These are phyloP conservation scores for Halcyon smyrnensis DNA, from an alignment of 2,797 vertebrate species.

Conservation along the genomic window DNA sequence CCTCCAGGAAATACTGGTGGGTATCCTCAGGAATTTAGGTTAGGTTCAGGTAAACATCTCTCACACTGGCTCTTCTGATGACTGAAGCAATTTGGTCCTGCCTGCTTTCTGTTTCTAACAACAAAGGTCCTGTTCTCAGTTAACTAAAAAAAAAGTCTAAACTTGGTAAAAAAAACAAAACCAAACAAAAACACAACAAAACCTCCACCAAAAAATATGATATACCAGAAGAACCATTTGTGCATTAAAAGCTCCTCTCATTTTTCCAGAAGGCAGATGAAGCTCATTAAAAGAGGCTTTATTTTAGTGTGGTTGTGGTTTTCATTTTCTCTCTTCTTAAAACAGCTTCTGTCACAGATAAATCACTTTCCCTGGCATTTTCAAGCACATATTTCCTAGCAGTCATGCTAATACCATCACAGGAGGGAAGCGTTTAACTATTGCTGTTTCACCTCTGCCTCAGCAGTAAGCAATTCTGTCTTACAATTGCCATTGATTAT, in stretches of 20 bases:
- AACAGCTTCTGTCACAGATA: slow-evolving; percentile 58
- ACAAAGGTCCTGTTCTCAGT: slow-evolving; percentile 45
- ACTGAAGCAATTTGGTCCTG: slow-evolving; percentile 18
- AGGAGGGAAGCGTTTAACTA: slow-evolving; percentile 45
- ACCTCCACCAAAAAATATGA: slow-evolving; percentile 38
- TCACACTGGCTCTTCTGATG: slow-evolving; percentile 57
- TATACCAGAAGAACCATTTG: slow-evolving; percentile 31
- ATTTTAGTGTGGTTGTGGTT: slow-evolving; percentile 60
- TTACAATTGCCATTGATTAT: not conserved
- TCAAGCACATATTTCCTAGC: slow-evolving; percentile 50
- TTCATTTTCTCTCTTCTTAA: slow-evolving; percentile 61
- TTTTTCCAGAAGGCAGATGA: slow-evolving; percentile 54
- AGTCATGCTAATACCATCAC: slow-evolving; percentile 42
- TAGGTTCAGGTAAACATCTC: slow-evolving; percentile 66
- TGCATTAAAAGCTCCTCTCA: slow-evolving; percentile 25
- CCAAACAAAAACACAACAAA: not conserved
- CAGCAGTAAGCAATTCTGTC: not conserved
- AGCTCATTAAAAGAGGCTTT: slow-evolving; percentile 68
- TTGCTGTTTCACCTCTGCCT: slow-evolving; percentile 30
- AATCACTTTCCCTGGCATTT: slow-evolving; percentile 66
- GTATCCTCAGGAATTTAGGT: slow-evolving; percentile 67
- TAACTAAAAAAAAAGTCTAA: not conserved
- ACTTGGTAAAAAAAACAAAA: not conserved
- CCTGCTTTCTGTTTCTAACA: slow-evolving; percentile 64
- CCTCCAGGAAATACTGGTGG: slow-evolving; percentile 66